Base-by-base conservation (phyloP, 2,888 invertebrate species). In the Lasioglossum oenotherae region DNA sequence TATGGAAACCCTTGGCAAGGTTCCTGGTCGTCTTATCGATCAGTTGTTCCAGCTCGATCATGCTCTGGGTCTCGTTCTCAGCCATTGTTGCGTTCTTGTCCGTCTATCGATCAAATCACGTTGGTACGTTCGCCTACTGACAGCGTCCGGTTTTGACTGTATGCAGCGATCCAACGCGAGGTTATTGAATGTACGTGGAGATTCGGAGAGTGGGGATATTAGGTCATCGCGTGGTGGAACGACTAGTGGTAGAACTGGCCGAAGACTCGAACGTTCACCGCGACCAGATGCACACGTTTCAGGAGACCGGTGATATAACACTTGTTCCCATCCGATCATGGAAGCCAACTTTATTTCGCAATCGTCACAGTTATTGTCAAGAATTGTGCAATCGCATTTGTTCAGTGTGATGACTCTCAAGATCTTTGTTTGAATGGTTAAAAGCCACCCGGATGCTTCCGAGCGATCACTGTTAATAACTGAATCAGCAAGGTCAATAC, bases 11-110 rank as follows among this genome's bases (percentile, higher is more conserved):
- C n/a, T 81, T 81, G 5, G 82, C 86, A 0, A 92, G 80, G 0
- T 49, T 72, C 6, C 76, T 27, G 0, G 44, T 23, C 27, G 93
- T 74, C 71, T 85, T 84, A 0, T 69, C 77, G 16, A 92, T 76
- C 67, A 92, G 16, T 0, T n/a, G 10, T 0, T 86, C 83, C 46
- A 93, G 2, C 78, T 76, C 78, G 8, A 12, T 23, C 5, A 64
- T 60, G 41, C 14, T 6, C 12, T 0, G 78, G 5, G 38, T 10
- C n/a, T 0, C 10, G n/a, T 16, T 1, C 0, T 75, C 72, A 14
- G 2, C 19, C 78, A 84, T 79, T 16, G 5, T 49, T 0, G 12
- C 8, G 38, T 19, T 23, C 23, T 19, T 41, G 27, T 57, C 71
- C 23, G 10, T 38, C 23, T 67, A 2, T 19, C 19, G 10, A n/a